Evolutionary conservation across 2,888 invertebrate species (phyloP).

Genomic region (Antitype chi): DNA sequence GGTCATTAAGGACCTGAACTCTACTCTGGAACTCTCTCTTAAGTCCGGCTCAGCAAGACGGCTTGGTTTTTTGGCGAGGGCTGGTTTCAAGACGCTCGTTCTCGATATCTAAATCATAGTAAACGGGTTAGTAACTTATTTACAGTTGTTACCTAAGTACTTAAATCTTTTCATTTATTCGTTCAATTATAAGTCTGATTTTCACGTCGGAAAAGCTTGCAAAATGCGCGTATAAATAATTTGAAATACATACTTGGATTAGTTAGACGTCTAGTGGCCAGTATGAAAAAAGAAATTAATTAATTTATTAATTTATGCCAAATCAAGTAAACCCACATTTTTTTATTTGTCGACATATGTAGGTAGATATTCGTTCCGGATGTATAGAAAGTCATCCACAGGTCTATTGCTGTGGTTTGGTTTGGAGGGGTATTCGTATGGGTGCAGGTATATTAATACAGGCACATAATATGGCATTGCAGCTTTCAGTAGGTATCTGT

Average conservation of each 20-base stretch:
- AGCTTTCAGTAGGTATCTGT: background rate
- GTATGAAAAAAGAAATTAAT: constrained; percentile 30
- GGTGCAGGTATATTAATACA: background rate
- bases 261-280: constrained; percentile 42
- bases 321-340: constrained; percentile 3
- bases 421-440: background rate
- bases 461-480: too few species aligned
- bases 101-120: constrained; percentile 41
- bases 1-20: constrained; percentile 29
- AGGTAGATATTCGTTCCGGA: background rate
- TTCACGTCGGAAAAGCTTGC: background rate
- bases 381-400: background rate
- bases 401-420: background rate
- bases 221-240: constrained; percentile 16
- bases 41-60: background rate
- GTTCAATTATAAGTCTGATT: background rate
- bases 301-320: background rate
- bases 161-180: background rate
- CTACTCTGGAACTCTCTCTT: constrained; percentile 25
- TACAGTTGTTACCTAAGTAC: background rate
- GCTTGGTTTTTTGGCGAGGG: background rate
- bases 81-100: constrained; percentile 11
- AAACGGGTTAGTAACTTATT: constrained; percentile 5
- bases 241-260: constrained; percentile 38
- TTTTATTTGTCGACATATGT: background rate